phyloP scores from a whole-genome alignment of 2,113 vertebrate genomes.

The Tympanuchus pallidicinctus region DNA sequence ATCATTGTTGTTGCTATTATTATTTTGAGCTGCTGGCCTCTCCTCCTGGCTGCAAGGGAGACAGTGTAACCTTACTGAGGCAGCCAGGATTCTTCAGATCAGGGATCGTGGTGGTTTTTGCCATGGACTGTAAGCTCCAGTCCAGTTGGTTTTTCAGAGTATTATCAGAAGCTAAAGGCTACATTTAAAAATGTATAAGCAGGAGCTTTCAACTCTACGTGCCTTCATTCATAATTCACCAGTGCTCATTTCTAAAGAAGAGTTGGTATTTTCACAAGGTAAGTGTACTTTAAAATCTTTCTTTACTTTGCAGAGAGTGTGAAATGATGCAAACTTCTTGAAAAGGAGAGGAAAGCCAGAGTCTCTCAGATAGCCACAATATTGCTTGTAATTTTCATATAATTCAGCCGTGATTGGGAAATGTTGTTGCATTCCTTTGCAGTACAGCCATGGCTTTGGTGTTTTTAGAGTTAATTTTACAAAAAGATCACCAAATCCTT shows the following conservation, averaged over 20 bases:
- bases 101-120: background rate
- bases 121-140: background rate
- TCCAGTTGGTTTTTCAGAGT: constrained; percentile 20
- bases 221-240: constrained; percentile 72
- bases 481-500: background rate
- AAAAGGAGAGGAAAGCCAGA: background rate
- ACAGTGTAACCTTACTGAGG: background rate
- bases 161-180: constrained; percentile 62
- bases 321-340: constrained; percentile 1
- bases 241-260: constrained; percentile 45
- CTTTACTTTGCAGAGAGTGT: constrained; percentile 56
- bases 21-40: background rate
- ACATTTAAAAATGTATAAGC: constrained; percentile 72
- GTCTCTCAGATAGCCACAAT: background rate
- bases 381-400: background rate
- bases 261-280: constrained; percentile 60
- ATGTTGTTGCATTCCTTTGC: background rate
- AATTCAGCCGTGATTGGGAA: background rate
- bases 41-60: background rate
- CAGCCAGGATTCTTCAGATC: background rate
- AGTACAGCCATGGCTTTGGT: background rate
- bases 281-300: constrained; percentile 67
- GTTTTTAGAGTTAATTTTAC: background rate
- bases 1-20: background rate
- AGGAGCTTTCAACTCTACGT: constrained; percentile 27